Evolutionary conservation across 2,113 vertebrate species (phyloP).

Genomic region (Lasiurus borealis): DNA sequence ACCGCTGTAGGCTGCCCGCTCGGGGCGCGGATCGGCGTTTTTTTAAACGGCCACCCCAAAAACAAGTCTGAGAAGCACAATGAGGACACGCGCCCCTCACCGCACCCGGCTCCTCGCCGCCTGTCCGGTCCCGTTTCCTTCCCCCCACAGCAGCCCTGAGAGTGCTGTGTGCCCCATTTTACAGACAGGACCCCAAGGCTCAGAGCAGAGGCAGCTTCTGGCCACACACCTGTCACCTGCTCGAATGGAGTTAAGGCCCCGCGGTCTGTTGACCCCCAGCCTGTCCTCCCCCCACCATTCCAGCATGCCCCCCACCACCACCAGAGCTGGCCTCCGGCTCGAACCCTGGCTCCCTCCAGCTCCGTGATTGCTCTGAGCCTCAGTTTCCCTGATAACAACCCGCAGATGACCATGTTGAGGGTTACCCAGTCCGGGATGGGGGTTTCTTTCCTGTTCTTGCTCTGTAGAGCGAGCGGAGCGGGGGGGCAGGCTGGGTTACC

Average conservation of each 20-base stretch:
- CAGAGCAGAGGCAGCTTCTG: not conserved
- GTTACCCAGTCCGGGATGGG: fast-evolving
- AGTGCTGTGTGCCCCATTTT: not conserved
- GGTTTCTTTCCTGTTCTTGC: not conserved
- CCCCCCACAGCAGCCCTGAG: fast-evolving
- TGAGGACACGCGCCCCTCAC: no score
- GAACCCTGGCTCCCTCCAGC: not conserved
- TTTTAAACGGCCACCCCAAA: no score
- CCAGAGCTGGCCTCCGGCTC: not conserved
- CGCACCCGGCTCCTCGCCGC: no score
- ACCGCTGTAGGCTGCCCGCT: no score
- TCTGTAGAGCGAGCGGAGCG: not conserved
- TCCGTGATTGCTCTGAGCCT: not conserved
- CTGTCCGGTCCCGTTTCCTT: fast-evolving
- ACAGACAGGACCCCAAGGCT: not conserved
- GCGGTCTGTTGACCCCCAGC: no score
- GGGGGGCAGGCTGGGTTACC: not conserved
- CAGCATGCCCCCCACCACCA: fast-evolving
- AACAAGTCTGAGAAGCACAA: no score
- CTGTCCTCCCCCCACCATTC: fast-evolving
- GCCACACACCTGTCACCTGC: not conserved
- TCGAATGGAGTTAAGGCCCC: not conserved
- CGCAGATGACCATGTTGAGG: fast-evolving
- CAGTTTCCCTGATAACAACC: not conserved
- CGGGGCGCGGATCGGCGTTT: no score